Base-by-base conservation (phyloP, 1,140 invertebrate genomes). In the Homarus americanus region DNA sequence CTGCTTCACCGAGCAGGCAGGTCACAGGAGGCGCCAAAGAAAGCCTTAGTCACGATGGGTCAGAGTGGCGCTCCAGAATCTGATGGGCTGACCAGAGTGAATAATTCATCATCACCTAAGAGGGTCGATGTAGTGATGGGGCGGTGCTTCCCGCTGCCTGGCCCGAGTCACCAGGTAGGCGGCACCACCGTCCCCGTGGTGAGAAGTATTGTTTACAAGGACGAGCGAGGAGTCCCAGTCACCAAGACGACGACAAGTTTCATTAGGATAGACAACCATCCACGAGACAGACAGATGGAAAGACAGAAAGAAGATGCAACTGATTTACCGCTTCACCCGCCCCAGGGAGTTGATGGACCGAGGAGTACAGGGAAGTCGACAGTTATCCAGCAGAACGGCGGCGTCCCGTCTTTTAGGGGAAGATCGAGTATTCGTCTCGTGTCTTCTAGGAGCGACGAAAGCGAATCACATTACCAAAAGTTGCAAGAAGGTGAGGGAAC, bases 111-210 rank as follows among this genome's bases (percentile, higher is more conserved):
- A 24, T 69, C 63, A 0, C 63, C 63, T 4, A 69, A 69, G 49
- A 87, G 34, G 34, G 58, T 76, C 12, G 85, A 87, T 20, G 86
- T 87, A 36, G 76, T 87, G 36, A 79, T 87, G 86, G 86, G 86
- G n/a, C 86, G 63, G 15, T 80, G 86, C 76, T 87, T 87, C 36
- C 86, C 86, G 10, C 76, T 87, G 32, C 17, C 69, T 24, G 73
- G 75, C 2, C 73, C 49, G 44, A 49, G 85, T 32, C 40, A 24
- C 34, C 69, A 49, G 12, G 34, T 15, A 15, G 24, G 34, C 53
- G n/a, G 7, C 1, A 58, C 32, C 7, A 34, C 73, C 44, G 28
- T 78, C 58, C 84, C 84, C 15, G 53, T 69, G 38, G 86, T 80
- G 24, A 87, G 63, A 41, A 34, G 58, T n/a, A 58, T 80, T n/a